Base-by-base conservation (phyloP, 2,797 vertebrate genomes). In the Onychomys leucogaster region DNA sequence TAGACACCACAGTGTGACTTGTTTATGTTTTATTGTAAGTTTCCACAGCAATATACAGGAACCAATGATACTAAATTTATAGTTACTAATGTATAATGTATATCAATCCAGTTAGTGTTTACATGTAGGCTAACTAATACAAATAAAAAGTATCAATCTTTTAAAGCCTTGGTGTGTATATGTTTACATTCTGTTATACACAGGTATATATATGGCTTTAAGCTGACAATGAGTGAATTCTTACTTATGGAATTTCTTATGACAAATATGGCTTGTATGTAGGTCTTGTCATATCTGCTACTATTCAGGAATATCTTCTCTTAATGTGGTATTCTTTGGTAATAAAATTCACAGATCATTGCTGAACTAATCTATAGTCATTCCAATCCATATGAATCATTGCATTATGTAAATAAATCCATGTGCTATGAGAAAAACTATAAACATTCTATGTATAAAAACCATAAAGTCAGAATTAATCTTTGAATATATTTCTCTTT, bases 291-390 rank as follows among this genome's bases (percentile, higher is more conserved):
- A 73, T 17, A 90, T 89, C 23, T 73, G 13, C 6, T 93, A 46
- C n/a, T 91, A 7, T 85, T 89, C 10, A 78, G 43, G 4, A 86
- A 78, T 76, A 91, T 85, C 27, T 29, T 17, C n/a, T 57, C 2
- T 23, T 85, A 85, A 75, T 76, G 1, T 32, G 25, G 1, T 34
- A 5, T 1, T 84, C 9, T 88, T 14, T 93, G 46, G 17, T 90
- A 78, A 59, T 87, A 88, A 16, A 94, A 65, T 80, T 77, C 91
- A 61, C 13, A 77, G 23, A 81, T 81, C 11, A 90, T 91, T 71
- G 23, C 1, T 46, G 9, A 80, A 97, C 82, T 41, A n/a, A 83
- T n/a, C 23, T 81, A 13, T 1, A 80, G 7, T 81, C 7, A 85
- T 57, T 91, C 88, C 67, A 91, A 37, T 19, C 13, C 25, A 29